Evolutionary conservation across 2,888 invertebrate species (phyloP).

Genomic region (Acheta domesticus): DNA sequence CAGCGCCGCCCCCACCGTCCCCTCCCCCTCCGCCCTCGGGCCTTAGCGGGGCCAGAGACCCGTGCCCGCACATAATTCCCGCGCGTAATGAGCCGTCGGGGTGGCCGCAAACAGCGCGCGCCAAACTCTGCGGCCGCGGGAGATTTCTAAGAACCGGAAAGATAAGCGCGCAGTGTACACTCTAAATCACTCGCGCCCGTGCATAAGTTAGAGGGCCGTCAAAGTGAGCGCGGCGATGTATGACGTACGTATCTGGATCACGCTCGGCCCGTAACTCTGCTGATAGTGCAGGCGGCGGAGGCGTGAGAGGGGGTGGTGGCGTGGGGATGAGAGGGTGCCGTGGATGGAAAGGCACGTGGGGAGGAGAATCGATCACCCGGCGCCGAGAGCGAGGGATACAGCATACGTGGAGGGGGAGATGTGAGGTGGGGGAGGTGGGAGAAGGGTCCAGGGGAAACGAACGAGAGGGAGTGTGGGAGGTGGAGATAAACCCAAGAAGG

Average conservation of each 20-base stretch:
- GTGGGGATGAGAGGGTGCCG: background rate
- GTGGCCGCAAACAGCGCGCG: no score
- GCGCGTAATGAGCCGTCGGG: no score
- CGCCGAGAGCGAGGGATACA: background rate
- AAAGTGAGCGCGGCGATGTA: conserved; percentile 4
- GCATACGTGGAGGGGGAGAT: background rate
- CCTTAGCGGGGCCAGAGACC: no score
- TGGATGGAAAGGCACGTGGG: background rate
- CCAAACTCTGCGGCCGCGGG: background rate
- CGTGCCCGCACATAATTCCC: no score
- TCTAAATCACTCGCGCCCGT: background rate
- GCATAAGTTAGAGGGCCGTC: background rate
- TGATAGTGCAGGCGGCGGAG: background rate
- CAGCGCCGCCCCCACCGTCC: no score
- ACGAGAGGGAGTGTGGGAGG: background rate
- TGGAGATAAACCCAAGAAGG: background rate
- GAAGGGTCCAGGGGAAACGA: background rate
- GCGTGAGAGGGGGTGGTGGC: background rate
- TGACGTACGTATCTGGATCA: conserved; percentile 7
- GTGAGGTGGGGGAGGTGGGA: background rate
- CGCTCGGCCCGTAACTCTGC: background rate
- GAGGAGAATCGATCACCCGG: background rate
- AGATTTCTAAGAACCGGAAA: conserved; percentile 18
- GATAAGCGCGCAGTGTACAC: conserved; percentile 7
- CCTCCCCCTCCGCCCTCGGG: no score